phyloP scores from a whole-genome alignment of 2,888 invertebrate genomes.

The Yponomeuta evonymella region DNA sequence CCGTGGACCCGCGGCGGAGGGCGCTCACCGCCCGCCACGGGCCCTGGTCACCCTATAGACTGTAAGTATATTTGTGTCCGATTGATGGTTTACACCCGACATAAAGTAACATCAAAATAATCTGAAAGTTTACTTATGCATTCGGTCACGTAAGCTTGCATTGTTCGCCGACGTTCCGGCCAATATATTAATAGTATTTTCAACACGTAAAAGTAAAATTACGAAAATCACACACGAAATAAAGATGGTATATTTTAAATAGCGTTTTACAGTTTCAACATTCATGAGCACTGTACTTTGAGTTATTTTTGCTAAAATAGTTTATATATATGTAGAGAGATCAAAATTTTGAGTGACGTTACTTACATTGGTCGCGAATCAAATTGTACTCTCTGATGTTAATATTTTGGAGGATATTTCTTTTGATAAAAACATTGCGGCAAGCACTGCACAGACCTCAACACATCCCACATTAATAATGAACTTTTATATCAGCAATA shows the following conservation, averaged over 20 bases:
- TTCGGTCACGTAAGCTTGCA: slow-evolving; percentile 47
- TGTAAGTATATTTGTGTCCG: slow-evolving; percentile 68
- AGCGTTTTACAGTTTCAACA: slow-evolving; percentile 52
- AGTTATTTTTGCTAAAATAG: slow-evolving; percentile 55
- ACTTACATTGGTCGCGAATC: slow-evolving; percentile 15
- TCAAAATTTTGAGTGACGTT: not conserved
- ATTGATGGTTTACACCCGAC: slow-evolving; percentile 58
- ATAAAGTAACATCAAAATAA: slow-evolving; percentile 66
- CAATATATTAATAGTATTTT: slow-evolving; percentile 51
- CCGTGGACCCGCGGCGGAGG: slow-evolving; percentile 45
- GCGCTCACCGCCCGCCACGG: slow-evolving; percentile 42
- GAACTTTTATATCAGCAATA: slow-evolving; percentile 8
- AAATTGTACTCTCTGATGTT: slow-evolving; percentile 29
- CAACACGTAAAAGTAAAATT: slow-evolving; percentile 34
- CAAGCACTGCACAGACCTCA: slow-evolving; percentile 1
- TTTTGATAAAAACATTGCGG: slow-evolving; percentile 8
- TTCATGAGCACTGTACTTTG: slow-evolving; percentile 50
- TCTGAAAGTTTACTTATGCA: slow-evolving; percentile 38
- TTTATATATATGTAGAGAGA: slow-evolving; percentile 47
- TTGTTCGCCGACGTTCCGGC: slow-evolving; percentile 64
- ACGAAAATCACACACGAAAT: slow-evolving; percentile 27
- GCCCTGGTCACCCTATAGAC: slow-evolving; percentile 41
- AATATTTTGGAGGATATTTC: not conserved
- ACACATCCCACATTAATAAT: slow-evolving; percentile 23
- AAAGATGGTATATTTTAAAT: slow-evolving; percentile 55